Evolutionary conservation across 2,888 invertebrate genomes (phyloP), one percentile per base, ranked within the genome.

Genomic region (Eulithis testata): DNA sequence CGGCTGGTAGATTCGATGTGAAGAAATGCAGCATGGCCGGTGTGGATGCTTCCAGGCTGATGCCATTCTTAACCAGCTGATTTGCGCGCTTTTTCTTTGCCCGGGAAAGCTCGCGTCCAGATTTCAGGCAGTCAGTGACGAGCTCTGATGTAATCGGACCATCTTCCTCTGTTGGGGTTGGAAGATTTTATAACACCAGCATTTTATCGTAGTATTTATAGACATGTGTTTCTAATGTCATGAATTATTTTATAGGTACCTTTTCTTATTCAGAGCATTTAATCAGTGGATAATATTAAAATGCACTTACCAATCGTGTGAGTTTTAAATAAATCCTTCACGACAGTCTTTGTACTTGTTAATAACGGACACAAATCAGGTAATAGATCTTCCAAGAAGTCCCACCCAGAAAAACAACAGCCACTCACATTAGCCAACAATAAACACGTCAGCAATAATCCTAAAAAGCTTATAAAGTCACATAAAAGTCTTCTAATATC

Each of bases 141-240:
- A 96, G 78, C 85, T 94, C 77, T 91, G 94, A 73, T 85, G 94
- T 77, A 85, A 95, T 77, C 76, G 91, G 78, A 92, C 85, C 86
- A 89, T 94, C 78, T 88, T 94, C 81, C 94, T 90, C 79, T 88
- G 84, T 66, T 60, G 40, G 21, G 36, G 12, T 12, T 31, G 21
- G 43, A n/a, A 12, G 14, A 40, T 53, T 31, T 31, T 31, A 31
- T 31, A 6, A 31, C 6, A 21, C 21, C 21, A 21, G 21, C 21
- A 40, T 40, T 40, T 40, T 8, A 8, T 11, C 40, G 8, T 40
- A 40, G 8, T 40, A 40, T 8, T 40, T 8, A 8, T 40, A 40
- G 6, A 40, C 40, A 31, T 6, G 1, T 31, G 31, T 31, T 40
- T 40, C 40, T 7, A 9, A 40, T 7, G 8, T 4, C 31, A 31